Conservation (phyloP, 1,140 invertebrate species). For the Nasonia longicornis region DNA sequence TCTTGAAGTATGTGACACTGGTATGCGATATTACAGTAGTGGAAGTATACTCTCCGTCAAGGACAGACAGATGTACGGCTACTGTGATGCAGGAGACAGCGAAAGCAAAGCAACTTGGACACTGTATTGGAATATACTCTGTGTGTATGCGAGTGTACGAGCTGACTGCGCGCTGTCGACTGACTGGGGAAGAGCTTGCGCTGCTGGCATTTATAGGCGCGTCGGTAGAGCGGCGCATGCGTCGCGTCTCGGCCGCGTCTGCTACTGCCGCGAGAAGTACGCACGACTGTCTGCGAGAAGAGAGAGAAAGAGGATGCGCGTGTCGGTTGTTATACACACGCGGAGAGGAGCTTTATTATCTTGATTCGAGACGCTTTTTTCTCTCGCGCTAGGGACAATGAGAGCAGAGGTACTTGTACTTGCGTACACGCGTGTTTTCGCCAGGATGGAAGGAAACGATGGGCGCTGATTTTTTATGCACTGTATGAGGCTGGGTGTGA, state of each 20-base stretch:
- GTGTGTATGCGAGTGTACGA: neutral
- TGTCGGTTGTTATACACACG: neutral
- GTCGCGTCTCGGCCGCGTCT: neutral
- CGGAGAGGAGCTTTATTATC: neutral
- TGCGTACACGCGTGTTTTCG: neutral
- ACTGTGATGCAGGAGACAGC: no score
- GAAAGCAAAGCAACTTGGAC: neutral
- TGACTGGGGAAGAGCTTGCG: slow-evolving; percentile 50
- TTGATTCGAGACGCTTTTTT: neutral
- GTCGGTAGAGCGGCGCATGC: slow-evolving; percentile 16
- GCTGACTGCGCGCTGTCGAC: slow-evolving; percentile 43
- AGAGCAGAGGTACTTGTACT: neutral
- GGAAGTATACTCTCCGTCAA: no score
- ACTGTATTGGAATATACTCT: neutral
- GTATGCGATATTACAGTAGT: no score
- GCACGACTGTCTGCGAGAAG: neutral
- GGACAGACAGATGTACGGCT: no score
- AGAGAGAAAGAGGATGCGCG: neutral
- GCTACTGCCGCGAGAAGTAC: neutral
- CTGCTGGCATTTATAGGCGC: slow-evolving; percentile 52
- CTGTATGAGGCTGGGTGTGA: no score
- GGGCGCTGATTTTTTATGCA: no score
- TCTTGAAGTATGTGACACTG: no score
- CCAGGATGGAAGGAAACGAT: neutral
- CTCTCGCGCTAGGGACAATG: no score